Evolutionary conservation across 2,113 vertebrate genomes (phyloP), one percentile per base, ranked within the genome.

Genomic region (Pangasianodon gigas): DNA sequence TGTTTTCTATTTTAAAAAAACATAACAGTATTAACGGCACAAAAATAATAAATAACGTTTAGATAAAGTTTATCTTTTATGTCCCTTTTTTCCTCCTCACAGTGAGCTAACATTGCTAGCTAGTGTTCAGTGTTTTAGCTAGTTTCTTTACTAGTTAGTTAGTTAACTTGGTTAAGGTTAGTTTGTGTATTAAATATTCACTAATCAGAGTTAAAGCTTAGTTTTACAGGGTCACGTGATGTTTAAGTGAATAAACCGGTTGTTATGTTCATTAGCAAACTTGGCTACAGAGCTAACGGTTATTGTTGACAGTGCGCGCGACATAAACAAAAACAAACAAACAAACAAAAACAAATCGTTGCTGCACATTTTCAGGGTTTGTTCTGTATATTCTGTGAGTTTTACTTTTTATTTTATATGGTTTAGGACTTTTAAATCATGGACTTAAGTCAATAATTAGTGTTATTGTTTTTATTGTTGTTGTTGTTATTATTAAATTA

Each of bases 91-190:
- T 21, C 11, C 56, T 58, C 18, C 5, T 16, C 6, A 18, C 16
- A 19, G 32, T 44, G 37, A 74, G 67, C 32, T 32, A 37, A 7
- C n/a, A 0, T n/a, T 37, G 71, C 37, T 75, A 75, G 71, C 2
- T 32, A 4, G 10, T 0, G 71, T 1, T 71, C 32, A 21, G 37
- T 9, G 14, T 1, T 6, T 75, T 19, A 9, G 37, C 3, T 69
- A 4, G 60, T 65, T 26, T 7, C 6, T 29, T 32, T 6, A 9
- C 1, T 71, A 3, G 74, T 24, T 26, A 29, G 1, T 29, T 7
- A 29, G 44, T 13, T 51, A 0, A 29, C 3, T 5, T 10, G n/a
- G 10, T 32, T 32, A 1, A 8, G 5, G 41, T 26, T 0, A 3
- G 51, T 82, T 0, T 0, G 6, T 21, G 16, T 14, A 10, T 14